Base-by-base conservation (phyloP, 2,797 vertebrate species). In the Cynodonichthys magdalenae region DNA sequence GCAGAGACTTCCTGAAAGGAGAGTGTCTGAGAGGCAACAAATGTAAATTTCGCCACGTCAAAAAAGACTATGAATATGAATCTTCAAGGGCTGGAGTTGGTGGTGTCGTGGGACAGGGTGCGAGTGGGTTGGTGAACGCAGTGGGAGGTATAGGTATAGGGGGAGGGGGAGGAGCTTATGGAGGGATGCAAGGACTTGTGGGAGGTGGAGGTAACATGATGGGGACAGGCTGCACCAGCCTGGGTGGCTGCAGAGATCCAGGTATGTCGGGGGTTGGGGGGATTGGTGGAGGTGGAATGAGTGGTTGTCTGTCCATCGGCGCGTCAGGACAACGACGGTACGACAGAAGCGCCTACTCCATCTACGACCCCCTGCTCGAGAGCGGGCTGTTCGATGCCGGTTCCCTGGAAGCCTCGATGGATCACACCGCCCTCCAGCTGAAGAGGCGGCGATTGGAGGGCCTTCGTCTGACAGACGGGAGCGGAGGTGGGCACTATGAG, bases 1-100 rank as follows among this genome's bases (percentile, higher is more conserved):
- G 97, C 84, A 92, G 97, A 59, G 97, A 99, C 82, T 99, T 96
- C 79, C 87, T 99, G 12, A 99, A 98, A 47, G 97, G 96, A 0
- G 97, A 98, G 77, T 99, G 97, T 83, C 96, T 97, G 77, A 90
- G 97, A 24, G 96, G 97, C 0, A 95, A 95, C 74, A 97, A 97
- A 75, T 99, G 97, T 79, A 99, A 98, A 82, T 99, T 99, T 81
- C 95, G 96, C 17, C 97, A 99, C 47, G 90, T 98, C 27, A 92
- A 96, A 71, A 94, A 98, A 79, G 97, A 99, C 71, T 98, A 90
- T 6, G 96, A 99, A 62, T 94, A 93, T 47, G 93, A 92, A 82
- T 90, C 83, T 10, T 81, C 75, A 55, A 91, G 81, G 78, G 92
- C 77, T 31, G 91, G 75, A 49, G 93, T 79, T 17, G 91, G 87